Conservation (phyloP, 2,113 vertebrate genomes). For the Neodon shergylaensis region DNA sequence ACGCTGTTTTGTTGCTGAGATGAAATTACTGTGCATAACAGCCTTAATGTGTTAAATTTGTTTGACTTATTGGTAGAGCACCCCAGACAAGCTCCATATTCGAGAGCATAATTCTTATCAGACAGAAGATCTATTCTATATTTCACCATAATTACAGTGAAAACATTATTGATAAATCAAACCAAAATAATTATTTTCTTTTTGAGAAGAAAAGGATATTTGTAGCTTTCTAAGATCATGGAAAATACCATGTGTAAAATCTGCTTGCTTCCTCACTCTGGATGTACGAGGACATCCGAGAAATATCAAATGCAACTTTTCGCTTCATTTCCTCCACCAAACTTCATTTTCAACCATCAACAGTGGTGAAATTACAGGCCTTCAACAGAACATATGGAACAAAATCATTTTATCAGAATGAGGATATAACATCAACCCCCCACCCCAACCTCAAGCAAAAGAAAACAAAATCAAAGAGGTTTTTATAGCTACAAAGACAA, state of each 20-base stretch:
- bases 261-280: constrained; percentile 22
- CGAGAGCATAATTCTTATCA: constrained; percentile 81
- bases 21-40: constrained; percentile 71
- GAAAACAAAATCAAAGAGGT: constrained; percentile 66
- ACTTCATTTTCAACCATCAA: constrained; percentile 75
- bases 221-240: constrained; percentile 71
- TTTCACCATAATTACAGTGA: constrained; percentile 84
- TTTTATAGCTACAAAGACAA: constrained; percentile 67
- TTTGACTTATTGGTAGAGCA: constrained; percentile 79
- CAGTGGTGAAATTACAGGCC: constrained; percentile 67
- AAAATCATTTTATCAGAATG: constrained; percentile 73
- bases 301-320: constrained; percentile 66
- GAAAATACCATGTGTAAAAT: constrained; percentile 77
- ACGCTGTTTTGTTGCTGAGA: constrained; percentile 38
- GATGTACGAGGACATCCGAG: constrained; percentile 45
- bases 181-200: constrained; percentile 78
- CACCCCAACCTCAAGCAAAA: constrained; percentile 63
- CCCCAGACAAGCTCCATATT: constrained; percentile 70
- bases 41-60: constrained; percentile 81
- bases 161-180: constrained; percentile 86
- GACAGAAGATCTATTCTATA: constrained; percentile 85
- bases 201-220: constrained; percentile 74
- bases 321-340: constrained; percentile 71
- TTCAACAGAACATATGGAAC: constrained; percentile 67
- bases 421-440: constrained; percentile 37